Percentiles rank a stretch among this genome's conserved stretches.
phyloP scores from a whole-genome alignment of 1,140 invertebrate genomes.

The Chionoecetes opilio region DNA sequence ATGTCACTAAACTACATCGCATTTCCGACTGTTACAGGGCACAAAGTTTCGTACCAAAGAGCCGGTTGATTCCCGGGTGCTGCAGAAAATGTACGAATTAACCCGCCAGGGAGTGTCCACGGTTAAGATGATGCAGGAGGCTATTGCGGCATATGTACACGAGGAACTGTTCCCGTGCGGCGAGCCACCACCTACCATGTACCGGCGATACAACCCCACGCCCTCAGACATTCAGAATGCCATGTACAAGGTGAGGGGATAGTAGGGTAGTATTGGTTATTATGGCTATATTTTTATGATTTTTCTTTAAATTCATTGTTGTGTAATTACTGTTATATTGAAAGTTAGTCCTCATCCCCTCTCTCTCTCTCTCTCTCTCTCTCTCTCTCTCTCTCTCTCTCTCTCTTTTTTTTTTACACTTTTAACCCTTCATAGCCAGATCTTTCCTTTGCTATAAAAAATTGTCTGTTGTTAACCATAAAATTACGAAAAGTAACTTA shows the following conservation, averaged over 20 bases:
- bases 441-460: too few species aligned
- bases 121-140: conserved; percentile 69
- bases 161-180: conserved; percentile 66
- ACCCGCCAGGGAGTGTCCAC: conserved; percentile 61
- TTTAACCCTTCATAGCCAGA: too few species aligned
- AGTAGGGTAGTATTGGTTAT: not conserved
- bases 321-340: too few species aligned
- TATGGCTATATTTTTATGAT: not conserved
- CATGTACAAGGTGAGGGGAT: conserved; percentile 72
- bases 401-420: too few species aligned
- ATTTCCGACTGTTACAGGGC: conserved; percentile 34
- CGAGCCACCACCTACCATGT: conserved; percentile 76
- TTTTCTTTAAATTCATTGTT: not conserved
- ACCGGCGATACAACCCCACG: conserved; percentile 77
- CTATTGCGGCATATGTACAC: conserved; percentile 60
- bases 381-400: too few species aligned
- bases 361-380: too few species aligned
- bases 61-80: conserved; percentile 73
- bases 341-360: too few species aligned
- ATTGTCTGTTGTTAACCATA: too few species aligned
- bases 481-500: too few species aligned
- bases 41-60: conserved; percentile 75
- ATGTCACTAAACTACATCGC: not conserved
- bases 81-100: conserved; percentile 76
- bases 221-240: conserved; percentile 78